A percentile compares a stretch with the other conserved stretches of the same genome.
Conservation (phyloP, 2,797 vertebrate species). For the Squalus acanthias region DNA sequence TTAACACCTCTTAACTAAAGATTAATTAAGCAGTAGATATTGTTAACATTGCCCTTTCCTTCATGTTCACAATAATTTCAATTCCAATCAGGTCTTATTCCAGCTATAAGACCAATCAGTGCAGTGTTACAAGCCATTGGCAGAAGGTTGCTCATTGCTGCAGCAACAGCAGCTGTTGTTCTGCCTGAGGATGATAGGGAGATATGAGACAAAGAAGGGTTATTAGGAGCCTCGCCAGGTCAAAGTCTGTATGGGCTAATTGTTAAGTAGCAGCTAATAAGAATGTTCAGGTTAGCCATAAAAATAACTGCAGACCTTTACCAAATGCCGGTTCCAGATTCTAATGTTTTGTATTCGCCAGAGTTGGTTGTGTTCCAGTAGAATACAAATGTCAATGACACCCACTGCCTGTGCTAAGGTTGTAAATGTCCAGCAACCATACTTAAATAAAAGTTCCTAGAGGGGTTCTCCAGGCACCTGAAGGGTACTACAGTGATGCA, state of each 20-base stretch:
- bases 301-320: neutral
- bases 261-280: constrained; percentile 23
- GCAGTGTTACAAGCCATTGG: neutral
- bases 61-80: neutral
- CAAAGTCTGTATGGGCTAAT: neutral
- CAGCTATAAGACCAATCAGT: neutral
- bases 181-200: neutral
- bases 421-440: neutral
- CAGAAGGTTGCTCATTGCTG: neutral
- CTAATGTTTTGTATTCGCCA: neutral
- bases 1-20: neutral
- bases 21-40: neutral
- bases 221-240: neutral
- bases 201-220: neutral
- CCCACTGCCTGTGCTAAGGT: neutral
- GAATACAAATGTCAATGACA: neutral
- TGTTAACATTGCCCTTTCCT: neutral
- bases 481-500: too few relatives aligned
- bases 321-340: neutral
- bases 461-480: neutral
- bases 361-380: neutral
- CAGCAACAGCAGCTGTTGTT: neutral
- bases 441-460: neutral
- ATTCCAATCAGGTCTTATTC: neutral
- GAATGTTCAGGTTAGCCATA: constrained; percentile 2